Evolutionary conservation across 2,113 vertebrate species (phyloP).

Genomic region (Bagarius yarrelli): DNA sequence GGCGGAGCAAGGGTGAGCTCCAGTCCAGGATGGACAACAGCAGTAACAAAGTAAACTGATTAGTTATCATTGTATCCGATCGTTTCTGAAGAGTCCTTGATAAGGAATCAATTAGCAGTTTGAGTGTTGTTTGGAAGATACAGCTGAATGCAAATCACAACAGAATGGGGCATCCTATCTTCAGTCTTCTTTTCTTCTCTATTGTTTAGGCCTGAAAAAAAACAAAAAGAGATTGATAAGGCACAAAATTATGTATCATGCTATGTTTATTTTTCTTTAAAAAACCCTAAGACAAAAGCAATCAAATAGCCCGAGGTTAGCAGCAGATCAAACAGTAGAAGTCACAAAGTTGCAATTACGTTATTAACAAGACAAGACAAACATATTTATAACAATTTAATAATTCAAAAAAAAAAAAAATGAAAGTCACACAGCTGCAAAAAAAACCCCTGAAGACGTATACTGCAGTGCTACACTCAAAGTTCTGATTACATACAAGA

Average conservation of each 20-base stretch:
- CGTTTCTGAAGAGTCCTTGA: conserved; percentile 53
- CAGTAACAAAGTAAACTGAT: conserved; percentile 64
- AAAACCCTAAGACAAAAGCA: conserved; percentile 9
- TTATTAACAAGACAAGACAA: not conserved
- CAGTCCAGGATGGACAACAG: conserved; percentile 64
- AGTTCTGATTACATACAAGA: conserved; percentile 26
- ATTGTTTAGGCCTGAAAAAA: conserved; percentile 28
- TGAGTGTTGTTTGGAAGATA: conserved; percentile 54
- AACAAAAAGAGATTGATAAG: conserved; percentile 41
- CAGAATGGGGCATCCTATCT: conserved; percentile 70
- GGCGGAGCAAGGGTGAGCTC: conserved; percentile 60
- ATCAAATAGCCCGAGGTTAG: conserved; percentile 5
- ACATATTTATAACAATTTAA: conserved; percentile 29
- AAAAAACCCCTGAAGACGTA: conserved; percentile 13
- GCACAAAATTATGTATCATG: conserved; percentile 13
- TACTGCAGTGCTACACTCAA: not conserved
- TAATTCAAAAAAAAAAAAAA: too few species aligned
- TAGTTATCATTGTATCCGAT: conserved; percentile 72
- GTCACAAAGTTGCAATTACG: not conserved
- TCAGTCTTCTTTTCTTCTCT: conserved; percentile 38
- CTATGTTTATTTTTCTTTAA: not conserved
- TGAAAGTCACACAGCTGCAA: not conserved
- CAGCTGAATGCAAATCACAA: conserved; percentile 58
- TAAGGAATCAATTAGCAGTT: conserved; percentile 61
- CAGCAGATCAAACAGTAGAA: conserved; percentile 5